Base-by-base conservation (phyloP, 2,888 invertebrate species). In the Mechanitis mazaeus region DNA sequence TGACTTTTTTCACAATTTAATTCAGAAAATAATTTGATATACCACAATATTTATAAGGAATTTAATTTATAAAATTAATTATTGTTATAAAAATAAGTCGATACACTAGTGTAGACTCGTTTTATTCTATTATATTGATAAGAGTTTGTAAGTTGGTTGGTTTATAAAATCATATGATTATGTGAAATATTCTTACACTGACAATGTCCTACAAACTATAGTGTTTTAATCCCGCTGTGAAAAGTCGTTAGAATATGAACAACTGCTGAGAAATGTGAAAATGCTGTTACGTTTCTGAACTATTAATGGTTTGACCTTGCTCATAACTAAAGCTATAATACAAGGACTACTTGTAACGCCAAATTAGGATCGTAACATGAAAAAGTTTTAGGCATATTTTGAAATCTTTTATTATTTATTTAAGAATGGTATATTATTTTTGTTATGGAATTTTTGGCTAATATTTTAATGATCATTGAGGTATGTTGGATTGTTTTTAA, bases 221-320 rank as follows among this genome's bases (percentile, higher is more conserved):
- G 61, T 67, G 55, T 61, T 66, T 66, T 63, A 64, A 59, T 63
- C 73, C 70, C 66, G 71, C 68, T 64, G 73, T 42, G 73, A 60
- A 55, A 63, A 65, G 65, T 61, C 64, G 60, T 69, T 59, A 50
- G 42, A 61, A 66, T 61, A 64, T 71, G 65, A 63, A 58, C 71
- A 71, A 69, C 73, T 66, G 72, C 71, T 75, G 79, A 61, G 78
- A 75, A 82, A 84, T 79, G 79, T 71, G 76, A 75, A 75, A 83
- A 77, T 73, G 77, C 72, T 82, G 76, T 83, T 78, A 75, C 71
- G 65, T 64, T 71, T 70, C 74, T 71, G 73, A 75, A 75, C 80
- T 73, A 69, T 65, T 68, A 68, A 65, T 66, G 69, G 64, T 55
- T 50, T 65, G 67, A 63, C 69, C 68, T 63, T 66, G 64, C 55